A percentile compares a stretch with the other conserved stretches of the same genome.
These are phyloP conservation scores for Clytia hemisphaerica DNA, from an alignment of 30 jellyfish, hydroid and myxozoan genomes.

Conservation along the genomic window DNA sequence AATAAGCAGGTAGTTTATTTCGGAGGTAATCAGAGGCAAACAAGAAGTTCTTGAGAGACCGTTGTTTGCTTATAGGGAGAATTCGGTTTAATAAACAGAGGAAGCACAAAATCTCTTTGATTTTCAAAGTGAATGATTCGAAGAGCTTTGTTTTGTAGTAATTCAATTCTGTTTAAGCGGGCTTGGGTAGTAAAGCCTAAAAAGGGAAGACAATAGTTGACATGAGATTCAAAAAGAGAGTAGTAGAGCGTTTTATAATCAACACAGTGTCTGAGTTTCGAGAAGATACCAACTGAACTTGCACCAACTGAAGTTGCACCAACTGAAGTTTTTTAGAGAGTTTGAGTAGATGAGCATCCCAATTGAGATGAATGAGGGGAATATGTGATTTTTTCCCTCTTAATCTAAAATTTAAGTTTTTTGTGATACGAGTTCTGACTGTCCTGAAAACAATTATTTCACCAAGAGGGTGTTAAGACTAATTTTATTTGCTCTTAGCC, in stretches of 20 bases:
- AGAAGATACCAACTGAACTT: constrained; percentile 31
- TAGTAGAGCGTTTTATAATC: constrained; percentile 18
- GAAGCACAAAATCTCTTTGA: neutral
- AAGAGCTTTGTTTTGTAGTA: constrained; percentile 5
- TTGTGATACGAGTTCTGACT: constrained; percentile 4
- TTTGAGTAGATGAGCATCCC: constrained; percentile 43
- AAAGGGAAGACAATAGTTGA: too few relatives aligned
- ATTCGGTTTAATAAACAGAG: neutral
- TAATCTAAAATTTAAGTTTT: constrained; percentile 13
- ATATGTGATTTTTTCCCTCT: constrained; percentile 18
- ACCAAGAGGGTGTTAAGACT: constrained; percentile 21
- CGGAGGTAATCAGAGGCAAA: too few relatives aligned
- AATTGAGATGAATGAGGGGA: constrained; percentile 10
- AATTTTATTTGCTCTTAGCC: constrained; percentile 53
- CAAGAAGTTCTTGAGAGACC: too few relatives aligned
- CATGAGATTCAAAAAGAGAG: constrained; percentile 1
- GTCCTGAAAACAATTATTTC: constrained; percentile 32
- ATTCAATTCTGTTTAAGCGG: neutral
- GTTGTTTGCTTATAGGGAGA: too few relatives aligned
- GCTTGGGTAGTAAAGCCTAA: neutral
- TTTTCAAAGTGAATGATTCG: neutral
- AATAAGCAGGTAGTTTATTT: too few relatives aligned
- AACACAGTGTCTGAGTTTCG: constrained; percentile 40
- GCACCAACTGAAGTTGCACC: constrained; percentile 16
- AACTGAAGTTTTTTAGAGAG: constrained; percentile 7